Percentiles rank a stretch among this genome's conserved stretches.
phyloP scores from a whole-genome alignment of 2,797 vertebrate species.

The Rhinichthys osculus region DNA sequence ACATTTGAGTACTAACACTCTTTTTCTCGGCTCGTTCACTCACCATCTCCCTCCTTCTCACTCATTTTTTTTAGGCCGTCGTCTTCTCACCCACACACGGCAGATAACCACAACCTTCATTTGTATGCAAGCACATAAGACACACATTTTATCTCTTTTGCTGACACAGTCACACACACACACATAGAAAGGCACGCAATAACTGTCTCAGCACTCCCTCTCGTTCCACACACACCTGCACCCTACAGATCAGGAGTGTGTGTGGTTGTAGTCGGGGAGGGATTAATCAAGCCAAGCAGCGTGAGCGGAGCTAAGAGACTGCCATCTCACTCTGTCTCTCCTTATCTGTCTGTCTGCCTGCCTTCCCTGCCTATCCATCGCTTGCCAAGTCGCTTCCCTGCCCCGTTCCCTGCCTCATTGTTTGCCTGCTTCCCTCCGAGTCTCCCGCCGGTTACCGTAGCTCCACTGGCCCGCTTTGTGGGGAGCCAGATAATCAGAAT shows the following conservation, averaged over 20 bases:
- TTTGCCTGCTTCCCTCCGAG: conserved; percentile 67
- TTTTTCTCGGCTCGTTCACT: conserved; percentile 9
- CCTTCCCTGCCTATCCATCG: conserved; percentile 54
- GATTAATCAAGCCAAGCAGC: conserved; percentile 61
- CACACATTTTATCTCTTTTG: conserved; percentile 29
- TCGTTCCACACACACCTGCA: conserved; percentile 29
- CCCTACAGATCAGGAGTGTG: conserved; percentile 38
- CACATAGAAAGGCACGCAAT: conserved; percentile 29
- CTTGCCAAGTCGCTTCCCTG: conserved; percentile 49
- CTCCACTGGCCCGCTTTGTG: conserved; percentile 72
- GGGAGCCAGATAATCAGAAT: conserved; percentile 84
- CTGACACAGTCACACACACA: conserved; percentile 37
- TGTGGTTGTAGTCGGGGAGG: conserved; percentile 49
- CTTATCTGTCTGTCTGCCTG: conserved; percentile 54
- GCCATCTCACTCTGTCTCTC: conserved; percentile 48
- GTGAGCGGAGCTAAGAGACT: conserved; percentile 53
- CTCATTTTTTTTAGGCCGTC: conserved; percentile 16
- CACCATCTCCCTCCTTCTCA: conserved; percentile 10
- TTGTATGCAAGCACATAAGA: conserved; percentile 37
- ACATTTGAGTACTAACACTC: conserved; percentile 21
- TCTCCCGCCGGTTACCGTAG: conserved; percentile 66
- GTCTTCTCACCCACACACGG: conserved; percentile 40
- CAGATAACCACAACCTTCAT: conserved; percentile 45
- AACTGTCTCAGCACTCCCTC: background rate
- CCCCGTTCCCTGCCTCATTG: conserved; percentile 60